Evolutionary conservation across 2,797 vertebrate species (phyloP).

Genomic region (Sparus aurata): DNA sequence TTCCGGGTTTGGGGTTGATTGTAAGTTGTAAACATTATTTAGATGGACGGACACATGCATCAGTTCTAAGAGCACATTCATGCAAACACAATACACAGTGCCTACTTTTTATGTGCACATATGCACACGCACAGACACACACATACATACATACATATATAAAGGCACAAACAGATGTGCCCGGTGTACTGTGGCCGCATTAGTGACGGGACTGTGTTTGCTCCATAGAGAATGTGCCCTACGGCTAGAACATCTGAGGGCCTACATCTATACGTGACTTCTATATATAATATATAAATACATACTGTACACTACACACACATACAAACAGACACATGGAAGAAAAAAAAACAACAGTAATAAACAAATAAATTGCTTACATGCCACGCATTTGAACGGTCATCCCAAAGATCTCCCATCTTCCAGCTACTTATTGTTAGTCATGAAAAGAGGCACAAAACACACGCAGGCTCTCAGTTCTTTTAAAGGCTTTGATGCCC

Average conservation of each 20-base stretch:
- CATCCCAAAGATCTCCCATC: conserved; percentile 14
- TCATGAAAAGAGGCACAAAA: conserved; percentile 14
- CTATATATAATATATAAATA: conserved; percentile 1
- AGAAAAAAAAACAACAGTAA: neutral
- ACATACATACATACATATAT: conserved; percentile 3
- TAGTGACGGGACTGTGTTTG: conserved; percentile 41
- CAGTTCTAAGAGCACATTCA: conserved; percentile 11
- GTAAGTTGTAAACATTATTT: neutral
- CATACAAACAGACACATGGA: neutral
- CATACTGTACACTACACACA: neutral
- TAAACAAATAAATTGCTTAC: neutral
- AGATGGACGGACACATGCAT: conserved; percentile 4
- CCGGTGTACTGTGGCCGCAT: conserved; percentile 44
- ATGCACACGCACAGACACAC: neutral
- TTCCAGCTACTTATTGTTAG: conserved; percentile 1
- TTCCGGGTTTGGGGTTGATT: neutral
- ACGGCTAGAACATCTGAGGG: conserved; percentile 56
- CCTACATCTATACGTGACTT: conserved; percentile 34
- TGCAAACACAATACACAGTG: conserved; percentile 13
- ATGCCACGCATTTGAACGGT: neutral
- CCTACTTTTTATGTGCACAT: neutral
- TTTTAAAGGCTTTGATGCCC: conserved; percentile 24
- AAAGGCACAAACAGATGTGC: conserved; percentile 32
- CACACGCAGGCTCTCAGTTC: neutral
- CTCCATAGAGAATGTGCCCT: conserved; percentile 51